These are phyloP conservation scores for Pandemis heparana DNA, from an alignment of 2,888 invertebrate species.

Conservation along the genomic window DNA sequence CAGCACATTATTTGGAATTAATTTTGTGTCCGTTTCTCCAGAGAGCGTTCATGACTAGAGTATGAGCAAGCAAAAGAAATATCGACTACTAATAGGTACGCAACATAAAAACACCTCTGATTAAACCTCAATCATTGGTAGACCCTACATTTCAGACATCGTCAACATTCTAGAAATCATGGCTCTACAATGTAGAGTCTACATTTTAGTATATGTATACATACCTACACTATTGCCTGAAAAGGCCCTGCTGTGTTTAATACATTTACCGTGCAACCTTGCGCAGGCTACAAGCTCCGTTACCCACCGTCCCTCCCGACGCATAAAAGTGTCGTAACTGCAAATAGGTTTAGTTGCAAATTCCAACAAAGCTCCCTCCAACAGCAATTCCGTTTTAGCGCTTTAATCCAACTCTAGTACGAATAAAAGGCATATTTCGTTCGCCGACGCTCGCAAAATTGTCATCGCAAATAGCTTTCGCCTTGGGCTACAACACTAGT, in stretches of 20 bases:
- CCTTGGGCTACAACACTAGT: constrained; percentile 63
- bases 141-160: too few relatives aligned
- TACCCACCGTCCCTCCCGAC: not conserved
- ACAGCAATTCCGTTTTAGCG: constrained; percentile 84
- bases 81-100: too few relatives aligned
- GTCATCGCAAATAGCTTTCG: constrained; percentile 86
- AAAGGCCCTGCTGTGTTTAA: not conserved
- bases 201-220: too few relatives aligned
- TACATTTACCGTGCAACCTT: not conserved
- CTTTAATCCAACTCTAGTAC: constrained; percentile 81
- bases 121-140: too few relatives aligned
- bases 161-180: too few relatives aligned
- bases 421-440: constrained; percentile 86
- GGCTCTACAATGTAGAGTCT: too few relatives aligned
- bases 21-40: too few relatives aligned
- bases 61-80: too few relatives aligned
- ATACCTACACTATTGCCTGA: not conserved
- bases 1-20: too few relatives aligned
- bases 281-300: not conserved
- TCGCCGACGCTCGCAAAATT: constrained; percentile 83
- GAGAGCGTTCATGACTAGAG: too few relatives aligned
- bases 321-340: constrained; percentile 45
- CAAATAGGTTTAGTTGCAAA: constrained; percentile 71
- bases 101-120: too few relatives aligned
- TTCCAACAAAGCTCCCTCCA: constrained; percentile 75